These are phyloP conservation scores for Acanthosepion lycidas DNA, from an alignment of 2,888 invertebrate genomes.

Conservation along the genomic window DNA sequence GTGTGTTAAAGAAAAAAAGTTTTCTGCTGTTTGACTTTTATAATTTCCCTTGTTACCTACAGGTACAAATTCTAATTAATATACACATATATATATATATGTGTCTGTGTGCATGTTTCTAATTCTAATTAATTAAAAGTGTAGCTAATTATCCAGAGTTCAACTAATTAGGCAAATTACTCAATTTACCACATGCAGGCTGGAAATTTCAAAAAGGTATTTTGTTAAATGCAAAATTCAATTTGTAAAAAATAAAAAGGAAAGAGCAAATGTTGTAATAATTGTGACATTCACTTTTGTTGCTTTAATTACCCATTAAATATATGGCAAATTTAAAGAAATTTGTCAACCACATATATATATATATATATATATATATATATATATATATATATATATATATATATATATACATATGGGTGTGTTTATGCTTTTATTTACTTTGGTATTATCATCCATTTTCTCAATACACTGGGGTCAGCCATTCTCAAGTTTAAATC, in stretches of 20 bases:
- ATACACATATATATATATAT: too few species aligned
- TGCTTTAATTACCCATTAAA: neutral
- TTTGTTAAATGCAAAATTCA: neutral
- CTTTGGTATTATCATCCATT: too few species aligned
- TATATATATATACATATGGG: too few species aligned
- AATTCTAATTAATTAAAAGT: neutral
- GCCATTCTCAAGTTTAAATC: too few species aligned
- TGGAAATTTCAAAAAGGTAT: neutral
- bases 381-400: too few species aligned
- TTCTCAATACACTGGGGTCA: too few species aligned
- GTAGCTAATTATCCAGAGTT: neutral
- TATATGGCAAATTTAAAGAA: neutral
- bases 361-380: too few species aligned
- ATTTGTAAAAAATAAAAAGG: neutral
- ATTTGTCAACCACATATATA: too few species aligned
- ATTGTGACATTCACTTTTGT: neutral
- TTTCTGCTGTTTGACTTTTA: neutral
- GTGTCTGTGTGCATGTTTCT: too few species aligned
- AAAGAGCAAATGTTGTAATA: neutral
- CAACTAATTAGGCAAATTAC: slow-evolving; percentile 33
- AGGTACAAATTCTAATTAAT: neutral
- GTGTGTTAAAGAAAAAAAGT: neutral
- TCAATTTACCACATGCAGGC: neutral
- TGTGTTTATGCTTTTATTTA: too few species aligned
- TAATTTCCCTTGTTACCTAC: neutral